Conservation (phyloP, 2,888 invertebrate species). For the Netelia inedita region DNA sequence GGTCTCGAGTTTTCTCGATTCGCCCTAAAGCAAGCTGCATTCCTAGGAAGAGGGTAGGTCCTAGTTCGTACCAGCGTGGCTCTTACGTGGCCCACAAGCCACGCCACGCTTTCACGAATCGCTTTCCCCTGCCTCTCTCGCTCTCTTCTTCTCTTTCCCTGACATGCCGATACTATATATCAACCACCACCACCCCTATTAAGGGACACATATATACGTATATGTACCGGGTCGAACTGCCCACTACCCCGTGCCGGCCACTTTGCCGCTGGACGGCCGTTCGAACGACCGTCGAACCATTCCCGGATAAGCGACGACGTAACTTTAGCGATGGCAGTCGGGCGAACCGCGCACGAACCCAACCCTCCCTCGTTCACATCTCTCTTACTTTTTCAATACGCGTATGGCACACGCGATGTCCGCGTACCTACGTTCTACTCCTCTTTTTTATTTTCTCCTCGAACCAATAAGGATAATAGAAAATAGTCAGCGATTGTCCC, state of each 20-base stretch:
- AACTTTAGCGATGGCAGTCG: constrained; percentile 49
- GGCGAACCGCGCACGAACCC: constrained; percentile 47
- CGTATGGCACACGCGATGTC: neutral
- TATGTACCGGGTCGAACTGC: constrained; percentile 61
- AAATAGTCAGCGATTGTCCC: constrained; percentile 65
- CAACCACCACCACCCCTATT: constrained; percentile 53
- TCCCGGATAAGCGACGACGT: constrained; percentile 67
- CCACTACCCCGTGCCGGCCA: constrained; percentile 62
- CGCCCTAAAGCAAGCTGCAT: constrained; percentile 67
- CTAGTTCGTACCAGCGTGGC: constrained; percentile 51
- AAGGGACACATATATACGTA: constrained; percentile 23
- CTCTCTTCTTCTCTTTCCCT: constrained; percentile 62
- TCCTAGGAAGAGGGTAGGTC: constrained; percentile 63
- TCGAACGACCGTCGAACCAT: constrained; percentile 68
- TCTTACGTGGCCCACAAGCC: constrained; percentile 66
- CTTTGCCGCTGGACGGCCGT: constrained; percentile 43
- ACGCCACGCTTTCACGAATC: constrained; percentile 73
- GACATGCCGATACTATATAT: constrained; percentile 62
- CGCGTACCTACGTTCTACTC: neutral
- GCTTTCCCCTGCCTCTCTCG: constrained; percentile 72
- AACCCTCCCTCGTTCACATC: constrained; percentile 55
- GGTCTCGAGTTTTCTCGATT: constrained; percentile 84
- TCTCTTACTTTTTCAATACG: constrained; percentile 5
- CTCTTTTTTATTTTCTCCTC: constrained; percentile 28
- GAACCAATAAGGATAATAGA: constrained; percentile 72